These are phyloP conservation scores for Pollimyrus isidori DNA, from an alignment of 2,113 vertebrate species.

Conservation along the genomic window DNA sequence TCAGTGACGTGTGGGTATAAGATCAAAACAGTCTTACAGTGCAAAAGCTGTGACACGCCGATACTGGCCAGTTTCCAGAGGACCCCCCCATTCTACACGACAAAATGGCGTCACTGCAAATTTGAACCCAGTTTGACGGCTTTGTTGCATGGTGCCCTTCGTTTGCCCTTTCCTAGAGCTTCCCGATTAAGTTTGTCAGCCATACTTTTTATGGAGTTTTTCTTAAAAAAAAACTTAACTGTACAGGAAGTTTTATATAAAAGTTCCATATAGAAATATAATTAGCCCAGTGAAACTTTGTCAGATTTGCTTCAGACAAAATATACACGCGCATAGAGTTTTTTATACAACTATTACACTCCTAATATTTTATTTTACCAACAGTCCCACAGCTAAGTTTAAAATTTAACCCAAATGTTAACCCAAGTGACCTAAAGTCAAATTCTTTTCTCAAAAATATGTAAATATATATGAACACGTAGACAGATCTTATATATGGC, in stretches of 20 bases:
- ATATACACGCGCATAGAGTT: neutral
- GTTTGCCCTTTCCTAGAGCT: neutral
- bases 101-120: neutral
- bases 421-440: neutral
- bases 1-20: neutral
- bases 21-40: neutral
- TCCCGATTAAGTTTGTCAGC: neutral
- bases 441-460: neutral
- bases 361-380: neutral
- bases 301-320: neutral
- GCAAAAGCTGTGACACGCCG: neutral
- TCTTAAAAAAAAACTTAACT: neutral
- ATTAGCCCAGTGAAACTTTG: neutral
- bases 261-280: neutral
- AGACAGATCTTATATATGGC: neutral
- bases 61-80: neutral
- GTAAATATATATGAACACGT: neutral
- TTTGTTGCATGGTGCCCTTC: neutral
- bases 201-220: neutral
- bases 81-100: neutral
- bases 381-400: neutral
- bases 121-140: neutral
- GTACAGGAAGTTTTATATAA: neutral
- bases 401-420: neutral
- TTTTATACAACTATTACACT: neutral